phyloP scores from a whole-genome alignment of 2,797 vertebrate genomes.

The Pogonophryne albipinna region DNA sequence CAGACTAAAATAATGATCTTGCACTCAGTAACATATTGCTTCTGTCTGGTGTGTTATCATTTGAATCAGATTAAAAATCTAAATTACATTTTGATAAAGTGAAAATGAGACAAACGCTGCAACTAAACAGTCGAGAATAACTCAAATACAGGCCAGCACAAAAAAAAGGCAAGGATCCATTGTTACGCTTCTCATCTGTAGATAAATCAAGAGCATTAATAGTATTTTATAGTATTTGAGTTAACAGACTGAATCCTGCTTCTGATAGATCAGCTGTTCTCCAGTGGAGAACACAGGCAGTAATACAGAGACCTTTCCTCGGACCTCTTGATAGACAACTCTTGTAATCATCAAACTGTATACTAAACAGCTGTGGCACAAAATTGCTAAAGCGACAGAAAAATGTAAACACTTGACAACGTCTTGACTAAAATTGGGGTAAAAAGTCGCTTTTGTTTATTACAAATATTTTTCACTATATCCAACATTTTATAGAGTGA shows the following conservation, averaged over 20 bases:
- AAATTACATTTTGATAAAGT: too few species aligned
- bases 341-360: not conserved
- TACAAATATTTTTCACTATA: not conserved
- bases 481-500: not conserved
- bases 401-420: not conserved
- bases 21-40: not conserved
- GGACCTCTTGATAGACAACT: not conserved
- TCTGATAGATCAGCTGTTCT: not conserved
- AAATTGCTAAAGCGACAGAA: too few species aligned
- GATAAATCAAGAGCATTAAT: not conserved
- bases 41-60: not conserved
- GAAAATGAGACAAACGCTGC: not conserved
- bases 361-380: not conserved
- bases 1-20: not conserved
- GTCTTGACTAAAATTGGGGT: not conserved
- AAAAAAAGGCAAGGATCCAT: not conserved
- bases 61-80: not conserved
- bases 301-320: not conserved
- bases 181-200: not conserved
- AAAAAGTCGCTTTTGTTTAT: not conserved
- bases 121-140: not conserved
- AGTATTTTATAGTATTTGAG: not conserved
- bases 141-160: accelerated
- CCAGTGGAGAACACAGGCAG: not conserved
- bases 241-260: not conserved